Evolutionary conservation across 2,888 invertebrate species (phyloP).

Genomic region (Cheilosia scutellata): DNA sequence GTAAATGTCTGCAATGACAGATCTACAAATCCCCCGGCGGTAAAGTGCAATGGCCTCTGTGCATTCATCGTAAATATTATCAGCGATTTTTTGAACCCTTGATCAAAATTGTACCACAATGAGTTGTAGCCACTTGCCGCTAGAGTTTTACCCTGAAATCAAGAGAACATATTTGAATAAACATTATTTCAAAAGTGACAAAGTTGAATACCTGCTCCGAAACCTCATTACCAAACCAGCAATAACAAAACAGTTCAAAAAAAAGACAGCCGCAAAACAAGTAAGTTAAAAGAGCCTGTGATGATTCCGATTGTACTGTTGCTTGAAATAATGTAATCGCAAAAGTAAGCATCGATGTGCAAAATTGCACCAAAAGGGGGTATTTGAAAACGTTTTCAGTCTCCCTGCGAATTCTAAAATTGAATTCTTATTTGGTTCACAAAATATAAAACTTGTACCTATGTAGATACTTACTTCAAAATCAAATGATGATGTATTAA

Average conservation of each 20-base stretch:
- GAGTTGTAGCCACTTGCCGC: constrained; percentile 78
- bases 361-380: constrained; percentile 79
- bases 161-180: not conserved
- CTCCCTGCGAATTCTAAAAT: constrained; percentile 77
- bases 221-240: constrained; percentile 80
- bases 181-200: not conserved
- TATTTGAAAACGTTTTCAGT: constrained; percentile 78
- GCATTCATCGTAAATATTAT: constrained; percentile 77
- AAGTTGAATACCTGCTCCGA: constrained; percentile 77
- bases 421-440: too few relatives aligned
- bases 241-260: constrained; percentile 79
- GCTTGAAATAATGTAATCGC: constrained; percentile 80
- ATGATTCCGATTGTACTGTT: constrained; percentile 76
- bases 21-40: constrained; percentile 79
- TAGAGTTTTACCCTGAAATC: constrained; percentile 78
- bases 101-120: constrained; percentile 78
- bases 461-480: constrained; percentile 72
- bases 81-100: constrained; percentile 76
- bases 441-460: not conserved
- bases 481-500: constrained; percentile 78
- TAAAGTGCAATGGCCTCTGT: constrained; percentile 78
- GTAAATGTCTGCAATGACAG: constrained; percentile 79
- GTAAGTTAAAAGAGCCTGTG: constrained; percentile 77
- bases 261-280: constrained; percentile 78
- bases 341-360: constrained; percentile 78